Evolutionary conservation across 2,888 invertebrate species (phyloP).

Genomic region (Amblyteles armatorius): DNA sequence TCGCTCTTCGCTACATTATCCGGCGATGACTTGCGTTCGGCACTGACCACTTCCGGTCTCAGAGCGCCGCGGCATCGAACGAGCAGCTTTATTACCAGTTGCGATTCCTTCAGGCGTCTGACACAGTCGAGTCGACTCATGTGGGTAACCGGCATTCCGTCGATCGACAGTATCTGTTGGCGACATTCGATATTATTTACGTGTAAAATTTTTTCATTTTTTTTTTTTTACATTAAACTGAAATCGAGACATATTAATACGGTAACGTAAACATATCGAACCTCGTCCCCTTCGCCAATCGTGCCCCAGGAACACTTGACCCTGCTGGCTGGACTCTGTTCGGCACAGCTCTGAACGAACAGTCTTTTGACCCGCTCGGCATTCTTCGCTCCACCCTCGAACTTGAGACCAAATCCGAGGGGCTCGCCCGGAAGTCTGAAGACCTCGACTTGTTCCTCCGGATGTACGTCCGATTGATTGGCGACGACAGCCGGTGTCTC

Average conservation of each 20-base stretch:
- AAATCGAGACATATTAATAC: too few species aligned
- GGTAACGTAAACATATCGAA: constrained; percentile 50
- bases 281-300: constrained; percentile 94
- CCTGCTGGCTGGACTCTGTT: constrained; percentile 95
- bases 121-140: constrained; percentile 96
- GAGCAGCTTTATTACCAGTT: constrained; percentile 91
- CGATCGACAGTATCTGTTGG: constrained; percentile 91
- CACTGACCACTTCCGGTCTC: constrained; percentile 83
- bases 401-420: constrained; percentile 95
- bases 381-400: constrained; percentile 95
- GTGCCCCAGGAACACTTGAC: constrained; percentile 93
- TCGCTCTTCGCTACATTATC: constrained; percentile 82
- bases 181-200: constrained; percentile 25
- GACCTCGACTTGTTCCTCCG: constrained; percentile 91
- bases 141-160: constrained; percentile 91
- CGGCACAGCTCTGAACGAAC: constrained; percentile 95
- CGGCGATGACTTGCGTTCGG: constrained; percentile 81
- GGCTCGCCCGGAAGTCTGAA: constrained; percentile 95
- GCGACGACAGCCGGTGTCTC: constrained; percentile 25
- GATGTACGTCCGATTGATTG: constrained; percentile 79
- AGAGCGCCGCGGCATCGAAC: constrained; percentile 88
- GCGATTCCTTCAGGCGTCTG: constrained; percentile 93
- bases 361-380: constrained; percentile 92
- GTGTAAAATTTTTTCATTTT: neutral
- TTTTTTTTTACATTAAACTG: neutral